phyloP scores from a whole-genome alignment of 1,140 invertebrate species.

The Plodia interpunctella region DNA sequence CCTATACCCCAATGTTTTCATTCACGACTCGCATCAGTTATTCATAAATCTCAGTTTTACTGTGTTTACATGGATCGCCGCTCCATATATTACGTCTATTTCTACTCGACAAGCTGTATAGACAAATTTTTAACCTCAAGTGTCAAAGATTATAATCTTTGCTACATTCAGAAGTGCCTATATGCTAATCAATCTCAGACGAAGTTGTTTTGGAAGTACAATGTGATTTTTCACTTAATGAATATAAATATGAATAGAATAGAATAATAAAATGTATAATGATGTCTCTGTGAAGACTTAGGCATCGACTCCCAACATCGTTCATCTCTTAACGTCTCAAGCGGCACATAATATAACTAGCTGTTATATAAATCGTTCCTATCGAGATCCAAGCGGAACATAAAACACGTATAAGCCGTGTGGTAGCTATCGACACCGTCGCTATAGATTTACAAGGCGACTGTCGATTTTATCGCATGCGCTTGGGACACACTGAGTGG shows the following conservation, averaged over 20 bases:
- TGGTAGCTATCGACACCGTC: slow-evolving; percentile 57
- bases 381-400: slow-evolving; percentile 50
- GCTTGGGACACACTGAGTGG: slow-evolving; percentile 29
- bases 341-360: slow-evolving; percentile 33
- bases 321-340: slow-evolving; percentile 39
- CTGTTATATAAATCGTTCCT: slow-evolving; percentile 49
- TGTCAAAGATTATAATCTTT: slow-evolving; percentile 17
- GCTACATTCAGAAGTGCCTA: neutral
- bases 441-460: slow-evolving; percentile 48
- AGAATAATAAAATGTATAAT: too few relatives aligned
- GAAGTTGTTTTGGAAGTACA: too few relatives aligned
- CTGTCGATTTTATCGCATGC: slow-evolving; percentile 51
- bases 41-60: slow-evolving; percentile 55
- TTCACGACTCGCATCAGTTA: slow-evolving; percentile 44
- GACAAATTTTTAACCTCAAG: slow-evolving; percentile 30
- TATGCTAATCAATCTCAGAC: too few relatives aligned
- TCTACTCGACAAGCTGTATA: slow-evolving; percentile 35
- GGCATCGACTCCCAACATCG: neutral
- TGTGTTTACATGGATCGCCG: slow-evolving; percentile 41
- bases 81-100: slow-evolving; percentile 52
- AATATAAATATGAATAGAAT: too few relatives aligned
- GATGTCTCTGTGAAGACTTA: too few relatives aligned
- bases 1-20: slow-evolving; percentile 44
- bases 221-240: too few relatives aligned
- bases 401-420: slow-evolving; percentile 41